These are phyloP conservation scores for Aphaenogaster floridana DNA, from an alignment of 1,140 invertebrate genomes.

Conservation along the genomic window DNA sequence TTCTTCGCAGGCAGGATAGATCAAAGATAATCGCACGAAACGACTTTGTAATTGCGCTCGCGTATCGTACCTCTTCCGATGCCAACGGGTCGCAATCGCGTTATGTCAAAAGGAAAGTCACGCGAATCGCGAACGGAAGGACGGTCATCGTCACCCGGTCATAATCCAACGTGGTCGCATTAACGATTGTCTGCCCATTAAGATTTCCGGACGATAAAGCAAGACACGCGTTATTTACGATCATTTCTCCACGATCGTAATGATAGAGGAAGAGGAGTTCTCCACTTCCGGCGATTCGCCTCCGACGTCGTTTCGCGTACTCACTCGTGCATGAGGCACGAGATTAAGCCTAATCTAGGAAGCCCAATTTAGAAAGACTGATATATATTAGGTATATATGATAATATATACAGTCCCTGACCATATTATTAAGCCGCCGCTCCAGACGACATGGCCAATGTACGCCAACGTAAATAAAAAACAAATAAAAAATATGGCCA, in stretches of 20 bases:
- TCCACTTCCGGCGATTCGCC: constrained; percentile 14
- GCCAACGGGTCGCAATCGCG: background rate
- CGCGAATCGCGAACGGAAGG: background rate
- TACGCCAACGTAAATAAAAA: too few species aligned
- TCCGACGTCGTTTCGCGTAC: background rate
- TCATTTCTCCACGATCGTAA: background rate
- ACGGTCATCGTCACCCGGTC: background rate
- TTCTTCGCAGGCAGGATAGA: background rate
- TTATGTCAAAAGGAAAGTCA: constrained; percentile 55
- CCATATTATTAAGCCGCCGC: too few species aligned
- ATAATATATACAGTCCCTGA: too few species aligned
- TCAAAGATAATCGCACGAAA: constrained; percentile 1
- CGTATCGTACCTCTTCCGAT: background rate
- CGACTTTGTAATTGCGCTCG: constrained; percentile 8
- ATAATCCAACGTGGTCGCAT: background rate
- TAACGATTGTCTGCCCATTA: background rate
- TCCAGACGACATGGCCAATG: too few species aligned
- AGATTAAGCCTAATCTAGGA: background rate
- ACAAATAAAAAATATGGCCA: too few species aligned
- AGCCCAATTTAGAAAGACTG: background rate
- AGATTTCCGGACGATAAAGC: constrained; percentile 11
- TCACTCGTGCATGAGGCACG: background rate
- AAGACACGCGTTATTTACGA: background rate
- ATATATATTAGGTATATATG: background rate
- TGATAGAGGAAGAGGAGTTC: constrained; percentile 8